Evolutionary conservation across 1,140 invertebrate species (phyloP).

Genomic region (Rhynchophorus ferrugineus): DNA sequence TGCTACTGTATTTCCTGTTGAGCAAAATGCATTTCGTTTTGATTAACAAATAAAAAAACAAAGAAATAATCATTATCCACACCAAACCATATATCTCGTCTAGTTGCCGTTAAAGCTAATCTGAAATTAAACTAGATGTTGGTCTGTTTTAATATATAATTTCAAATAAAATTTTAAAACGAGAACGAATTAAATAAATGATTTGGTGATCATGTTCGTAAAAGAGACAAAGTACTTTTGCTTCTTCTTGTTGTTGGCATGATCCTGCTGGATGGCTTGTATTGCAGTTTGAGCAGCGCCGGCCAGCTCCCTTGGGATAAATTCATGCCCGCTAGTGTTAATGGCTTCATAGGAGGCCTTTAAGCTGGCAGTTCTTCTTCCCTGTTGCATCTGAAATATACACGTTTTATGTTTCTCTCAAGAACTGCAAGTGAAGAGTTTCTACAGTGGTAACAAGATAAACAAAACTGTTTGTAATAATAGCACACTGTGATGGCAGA

Average conservation of each 20-base stretch:
- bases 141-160: no score
- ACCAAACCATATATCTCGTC: slow-evolving; percentile 1
- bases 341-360: slow-evolving; percentile 93
- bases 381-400: slow-evolving; percentile 74
- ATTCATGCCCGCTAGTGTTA: slow-evolving; percentile 50
- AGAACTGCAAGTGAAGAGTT: no score
- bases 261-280: slow-evolving; percentile 57
- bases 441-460: no score
- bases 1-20: slow-evolving; percentile 24
- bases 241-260: slow-evolving; percentile 54
- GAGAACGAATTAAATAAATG: no score
- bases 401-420: slow-evolving; percentile 6
- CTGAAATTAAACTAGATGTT: no score
- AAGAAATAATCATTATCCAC: not conserved
- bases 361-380: slow-evolving; percentile 83
- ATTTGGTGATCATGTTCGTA: no score
- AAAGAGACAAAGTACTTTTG: no score
- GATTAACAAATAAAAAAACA: slow-evolving; percentile 9
- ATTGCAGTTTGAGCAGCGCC: slow-evolving; percentile 72
- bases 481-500: no score
- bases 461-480: no score
- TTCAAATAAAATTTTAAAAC: no score
- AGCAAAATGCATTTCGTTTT: slow-evolving; percentile 24
- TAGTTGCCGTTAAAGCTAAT: no score
- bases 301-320: slow-evolving; percentile 59